Evolutionary conservation across 2,113 vertebrate species (phyloP).

Genomic region (Anoura caudifer): DNA sequence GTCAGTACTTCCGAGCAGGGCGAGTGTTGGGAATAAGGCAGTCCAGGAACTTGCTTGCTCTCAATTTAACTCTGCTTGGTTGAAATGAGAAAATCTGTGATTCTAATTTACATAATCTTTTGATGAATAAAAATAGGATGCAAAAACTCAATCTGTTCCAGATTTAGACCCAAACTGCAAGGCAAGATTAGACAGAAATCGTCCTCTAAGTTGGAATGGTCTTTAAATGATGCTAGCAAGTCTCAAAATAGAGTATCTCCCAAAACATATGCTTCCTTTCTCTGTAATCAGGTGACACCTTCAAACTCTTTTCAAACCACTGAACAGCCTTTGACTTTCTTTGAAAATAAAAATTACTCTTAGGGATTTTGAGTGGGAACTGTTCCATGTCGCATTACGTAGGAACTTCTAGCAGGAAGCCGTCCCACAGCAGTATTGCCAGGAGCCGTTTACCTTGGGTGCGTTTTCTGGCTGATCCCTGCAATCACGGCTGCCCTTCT

Average conservation of each 20-base stretch:
- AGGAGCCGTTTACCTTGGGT: background rate
- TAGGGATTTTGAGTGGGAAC: background rate
- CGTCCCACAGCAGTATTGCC: background rate
- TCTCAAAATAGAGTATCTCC: conserved; percentile 6
- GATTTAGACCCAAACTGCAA: conserved; percentile 59
- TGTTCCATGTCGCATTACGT: background rate
- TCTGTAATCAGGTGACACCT: background rate
- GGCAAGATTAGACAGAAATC: conserved; percentile 52
- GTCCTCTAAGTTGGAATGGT: conserved; percentile 27
- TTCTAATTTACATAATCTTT: conserved; percentile 64
- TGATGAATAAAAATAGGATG: conserved; percentile 61
- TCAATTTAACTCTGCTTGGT: conserved; percentile 36
- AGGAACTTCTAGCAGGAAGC: no score
- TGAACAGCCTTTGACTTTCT: background rate
- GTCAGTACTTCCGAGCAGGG: background rate
- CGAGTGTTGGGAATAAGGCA: background rate
- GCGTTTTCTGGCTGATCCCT: background rate
- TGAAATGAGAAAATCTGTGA: conserved; percentile 43
- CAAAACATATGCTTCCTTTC: background rate
- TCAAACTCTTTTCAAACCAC: background rate
- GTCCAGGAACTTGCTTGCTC: conserved; percentile 7
- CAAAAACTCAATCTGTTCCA: conserved; percentile 60
- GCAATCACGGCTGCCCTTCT: background rate
- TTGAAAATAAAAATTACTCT: background rate
- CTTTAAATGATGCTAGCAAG: conserved; percentile 37